Evolutionary conservation across 1,140 invertebrate genomes (phyloP), one percentile per base, ranked within the genome.

Genomic region (Drosophila parabipectinata): DNA sequence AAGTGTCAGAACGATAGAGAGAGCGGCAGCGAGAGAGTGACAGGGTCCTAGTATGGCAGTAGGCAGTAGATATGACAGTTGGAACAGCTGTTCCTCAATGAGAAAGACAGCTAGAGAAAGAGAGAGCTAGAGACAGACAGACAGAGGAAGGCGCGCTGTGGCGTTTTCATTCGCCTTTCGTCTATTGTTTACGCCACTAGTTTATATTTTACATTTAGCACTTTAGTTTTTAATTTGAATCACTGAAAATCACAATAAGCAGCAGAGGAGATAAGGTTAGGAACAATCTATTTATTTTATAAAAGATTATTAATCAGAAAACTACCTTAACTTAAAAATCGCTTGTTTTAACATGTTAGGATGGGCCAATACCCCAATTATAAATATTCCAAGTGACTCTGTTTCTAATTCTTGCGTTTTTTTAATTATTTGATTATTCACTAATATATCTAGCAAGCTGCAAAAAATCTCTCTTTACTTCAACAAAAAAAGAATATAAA

Each of bases 111-210:
- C 55, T 67, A 76, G 34, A 59, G 37, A 59, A 15, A 10, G 26
- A 21, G 53, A 24, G 30, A 39, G 48, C 34, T 21, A 51, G 32
- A 60, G 47, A 37, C 21, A 14, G 57, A 34, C 21, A 39, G 34
- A 28, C 48, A 66, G 63, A 67, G 47, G 28, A 67, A 63, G 41
- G 45, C 58, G 63, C 63, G 63, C 63, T 67, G 34, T 61, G 63
- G 63, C 59, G 28, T 64, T 67, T 67, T 52, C 63, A 67, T 67
- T 61, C 50, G 59, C 50, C n/a, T 47, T 48, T 51, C 44, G 62
- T 28, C 28, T 34, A 51, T 64, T 67, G 63, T 67, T 67, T 67
- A 67, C 63, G 61, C 63, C 63, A 41, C 47, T 26, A 26, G 47
- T 44, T 15, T 7, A 24, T 10, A 6, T 14, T 67, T 64, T 28